These are phyloP conservation scores for Tenualosa ilisha DNA, from an alignment of 2,797 vertebrate species.

Conservation along the genomic window DNA sequence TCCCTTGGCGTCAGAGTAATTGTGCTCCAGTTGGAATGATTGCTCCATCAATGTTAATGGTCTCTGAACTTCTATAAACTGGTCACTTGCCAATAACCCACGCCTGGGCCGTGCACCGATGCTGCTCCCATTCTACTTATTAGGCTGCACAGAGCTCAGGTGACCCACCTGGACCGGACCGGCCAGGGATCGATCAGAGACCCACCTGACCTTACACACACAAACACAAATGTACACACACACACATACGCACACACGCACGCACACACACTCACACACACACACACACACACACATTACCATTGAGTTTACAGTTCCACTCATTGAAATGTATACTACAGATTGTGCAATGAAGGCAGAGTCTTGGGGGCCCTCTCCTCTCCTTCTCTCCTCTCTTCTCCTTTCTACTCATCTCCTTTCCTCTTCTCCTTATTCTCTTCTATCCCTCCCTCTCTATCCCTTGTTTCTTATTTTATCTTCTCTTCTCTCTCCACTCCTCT, in stretches of 20 bases:
- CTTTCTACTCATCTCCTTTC: background rate
- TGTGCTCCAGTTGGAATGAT: constrained; percentile 89
- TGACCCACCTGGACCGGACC: constrained; percentile 85
- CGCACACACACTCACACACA: constrained; percentile 10
- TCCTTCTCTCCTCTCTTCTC: background rate
- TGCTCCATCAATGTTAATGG: constrained; percentile 91
- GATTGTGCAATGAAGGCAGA: too few species aligned
- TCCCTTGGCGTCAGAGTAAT: constrained; percentile 79
- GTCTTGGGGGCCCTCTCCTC: background rate
- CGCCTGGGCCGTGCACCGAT: constrained; percentile 81
- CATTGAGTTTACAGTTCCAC: too few species aligned
- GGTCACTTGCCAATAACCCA: constrained; percentile 86
- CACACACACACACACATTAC: background rate
- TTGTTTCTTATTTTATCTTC: too few species aligned
- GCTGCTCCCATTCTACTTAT: constrained; percentile 85
- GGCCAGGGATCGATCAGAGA: background rate
- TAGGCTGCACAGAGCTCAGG: constrained; percentile 79
- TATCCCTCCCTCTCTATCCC: background rate
- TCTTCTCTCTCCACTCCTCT: background rate
- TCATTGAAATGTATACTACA: too few species aligned
- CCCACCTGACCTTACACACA: background rate
- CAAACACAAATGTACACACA: background rate
- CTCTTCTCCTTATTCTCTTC: background rate
- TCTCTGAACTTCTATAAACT: constrained; percentile 90
- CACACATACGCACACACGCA: background rate